Percentiles rank a stretch among this genome's conserved stretches.
Conservation (phyloP, 2,113 vertebrate genomes). For the Anhinga rufa region DNA sequence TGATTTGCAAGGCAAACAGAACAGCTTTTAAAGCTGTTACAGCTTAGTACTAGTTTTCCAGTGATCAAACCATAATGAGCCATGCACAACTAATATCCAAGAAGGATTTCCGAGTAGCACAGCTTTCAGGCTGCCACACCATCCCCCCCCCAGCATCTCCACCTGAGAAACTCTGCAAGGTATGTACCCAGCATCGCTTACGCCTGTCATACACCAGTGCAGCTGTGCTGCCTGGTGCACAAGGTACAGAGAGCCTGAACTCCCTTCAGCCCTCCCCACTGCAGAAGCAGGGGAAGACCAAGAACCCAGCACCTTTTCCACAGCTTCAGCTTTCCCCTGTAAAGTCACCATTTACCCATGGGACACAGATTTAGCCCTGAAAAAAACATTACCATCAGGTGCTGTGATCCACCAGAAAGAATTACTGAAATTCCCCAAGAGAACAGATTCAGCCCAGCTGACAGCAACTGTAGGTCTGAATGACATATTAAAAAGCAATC, state of each 20-base stretch:
- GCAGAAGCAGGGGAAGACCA: background rate
- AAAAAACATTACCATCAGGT: background rate
- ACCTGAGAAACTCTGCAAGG: background rate
- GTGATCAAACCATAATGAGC: background rate
- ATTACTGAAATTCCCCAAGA: background rate
- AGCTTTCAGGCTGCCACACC: background rate
- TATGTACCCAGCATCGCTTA: background rate
- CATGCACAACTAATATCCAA: background rate
- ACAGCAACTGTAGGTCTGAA: constrained; percentile 29
- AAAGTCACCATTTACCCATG: background rate
- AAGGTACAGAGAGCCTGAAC: background rate
- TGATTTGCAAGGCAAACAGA: background rate
- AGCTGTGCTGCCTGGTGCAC: background rate
- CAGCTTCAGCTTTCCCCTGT: background rate
- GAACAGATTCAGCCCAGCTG: constrained; percentile 9
- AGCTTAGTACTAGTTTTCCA: background rate
- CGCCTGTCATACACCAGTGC: background rate
- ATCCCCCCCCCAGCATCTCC: background rate
- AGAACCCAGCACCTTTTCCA: background rate
- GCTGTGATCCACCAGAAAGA: background rate
- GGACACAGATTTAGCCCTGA: background rate
- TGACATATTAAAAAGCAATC: constrained; percentile 58
- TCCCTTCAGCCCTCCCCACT: background rate
- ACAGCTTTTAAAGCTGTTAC: background rate
- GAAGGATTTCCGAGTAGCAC: background rate